Base-by-base conservation (phyloP, 2,797 vertebrate species). In the Sebastes itinus region DNA sequence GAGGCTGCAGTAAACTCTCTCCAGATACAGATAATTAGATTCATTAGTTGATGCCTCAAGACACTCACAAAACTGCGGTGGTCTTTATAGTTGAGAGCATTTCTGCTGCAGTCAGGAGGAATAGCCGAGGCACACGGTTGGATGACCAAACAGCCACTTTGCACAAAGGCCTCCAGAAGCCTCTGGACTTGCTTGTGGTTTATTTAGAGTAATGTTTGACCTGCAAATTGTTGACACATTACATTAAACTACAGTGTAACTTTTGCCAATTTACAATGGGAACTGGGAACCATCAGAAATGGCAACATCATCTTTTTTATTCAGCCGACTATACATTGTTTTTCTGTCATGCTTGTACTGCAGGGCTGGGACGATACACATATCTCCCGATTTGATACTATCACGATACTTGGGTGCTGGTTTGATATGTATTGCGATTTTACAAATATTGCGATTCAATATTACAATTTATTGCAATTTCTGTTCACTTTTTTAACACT, bases 1-100 rank as follows among this genome's bases (percentile, higher is more conserved):
- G 1, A 5, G 6, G 33, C 59, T 68, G 42, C 81, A 54, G 61
- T 75, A 56, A 81, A 59, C 42, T 28, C 49, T 75, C 68, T 79
- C 70, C 38, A 70, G 33, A 2, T 75, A 10, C 49, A 61, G 38
- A 70, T 73, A n/a, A 78, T 63, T 3, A 55, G 35, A 63, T 75
- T 65, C 77, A 81, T 78, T 16, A 42, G 63, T 1, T 14, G 28
- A 42, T 22, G 46, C 23, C 13, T 60, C 52, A 14, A 75, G 72
- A 69, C 42, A 32, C 28, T n/a, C 8, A 25, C 10, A 23, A 5
- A 20, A 7, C 9, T 55, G 27, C 4, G 27, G 27, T 27, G 33
- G n/a, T 69, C 38, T 33, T 60, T 33, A 35, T 23, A 68, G 72
- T 14, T 11, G 16, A 58, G 7, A 18, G 9, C 2, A 7, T 28